Conservation (phyloP, 2,888 invertebrate genomes). For the Lomographa bimaculata region DNA sequence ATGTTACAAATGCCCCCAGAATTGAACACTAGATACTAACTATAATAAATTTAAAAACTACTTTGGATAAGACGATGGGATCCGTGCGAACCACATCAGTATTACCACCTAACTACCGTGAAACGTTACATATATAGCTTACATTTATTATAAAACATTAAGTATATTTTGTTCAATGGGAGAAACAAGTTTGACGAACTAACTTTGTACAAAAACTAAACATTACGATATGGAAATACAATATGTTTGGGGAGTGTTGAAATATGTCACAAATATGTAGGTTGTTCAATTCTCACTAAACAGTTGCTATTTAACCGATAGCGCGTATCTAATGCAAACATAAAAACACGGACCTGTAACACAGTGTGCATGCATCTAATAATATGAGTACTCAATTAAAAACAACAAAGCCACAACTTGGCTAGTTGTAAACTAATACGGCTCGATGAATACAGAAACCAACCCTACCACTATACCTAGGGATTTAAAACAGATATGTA, state of each 20-base stretch:
- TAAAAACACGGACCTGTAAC: too few species aligned
- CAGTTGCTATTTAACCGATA: too few species aligned
- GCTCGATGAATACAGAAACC: not conserved
- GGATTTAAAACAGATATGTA: slow-evolving; percentile 43
- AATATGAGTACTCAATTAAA: too few species aligned
- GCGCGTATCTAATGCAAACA: too few species aligned
- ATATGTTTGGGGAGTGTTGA: slow-evolving; percentile 55
- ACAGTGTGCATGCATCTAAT: too few species aligned
- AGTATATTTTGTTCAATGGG: slow-evolving; percentile 16
- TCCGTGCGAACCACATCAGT: slow-evolving; percentile 2
- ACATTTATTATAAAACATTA: slow-evolving; percentile 24
- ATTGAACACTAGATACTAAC: slow-evolving; percentile 2
- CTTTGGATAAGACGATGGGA: not conserved
- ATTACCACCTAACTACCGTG: not conserved
- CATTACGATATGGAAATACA: slow-evolving; percentile 60
- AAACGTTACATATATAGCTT: slow-evolving; percentile 9
- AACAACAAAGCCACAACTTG: too few species aligned
- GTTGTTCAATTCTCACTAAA: slow-evolving; percentile 1
- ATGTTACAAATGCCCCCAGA: slow-evolving; percentile 1
- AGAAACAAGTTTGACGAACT: slow-evolving; percentile 9
- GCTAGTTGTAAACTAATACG: too few species aligned
- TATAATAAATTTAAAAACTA: not conserved
- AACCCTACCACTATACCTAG: slow-evolving; percentile 21
- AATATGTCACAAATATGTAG: slow-evolving; percentile 38
- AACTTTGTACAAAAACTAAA: slow-evolving; percentile 28